Conservation (phyloP, 2,888 invertebrate species). For the Scrobipalpa costella region DNA sequence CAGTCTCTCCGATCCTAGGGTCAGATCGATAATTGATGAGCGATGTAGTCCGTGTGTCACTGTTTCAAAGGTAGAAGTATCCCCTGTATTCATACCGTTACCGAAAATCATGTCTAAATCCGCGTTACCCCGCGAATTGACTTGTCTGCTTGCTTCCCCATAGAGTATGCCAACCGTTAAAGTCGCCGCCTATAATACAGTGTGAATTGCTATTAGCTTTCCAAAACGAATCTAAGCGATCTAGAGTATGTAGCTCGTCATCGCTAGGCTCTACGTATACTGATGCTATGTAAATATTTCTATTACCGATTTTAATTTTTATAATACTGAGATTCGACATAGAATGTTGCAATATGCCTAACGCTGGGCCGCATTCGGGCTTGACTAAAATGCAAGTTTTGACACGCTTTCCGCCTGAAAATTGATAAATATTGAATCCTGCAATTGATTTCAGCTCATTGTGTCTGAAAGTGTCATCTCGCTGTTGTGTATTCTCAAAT, state of each 20-base stretch:
- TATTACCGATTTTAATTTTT: neutral
- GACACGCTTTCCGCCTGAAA: slow-evolving; percentile 2
- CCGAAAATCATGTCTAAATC: slow-evolving; percentile 21
- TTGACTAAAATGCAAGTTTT: slow-evolving; percentile 24
- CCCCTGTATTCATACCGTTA: slow-evolving; percentile 28
- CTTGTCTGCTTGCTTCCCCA: slow-evolving; percentile 28
- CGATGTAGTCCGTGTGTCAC: slow-evolving; percentile 28
- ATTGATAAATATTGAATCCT: slow-evolving; percentile 28
- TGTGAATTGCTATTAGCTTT: neutral
- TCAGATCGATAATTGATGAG: slow-evolving; percentile 30
- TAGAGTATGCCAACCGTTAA: slow-evolving; percentile 33
- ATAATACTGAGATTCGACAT: slow-evolving; percentile 26
- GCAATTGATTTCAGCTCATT: slow-evolving; percentile 19
- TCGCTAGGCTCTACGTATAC: slow-evolving; percentile 29
- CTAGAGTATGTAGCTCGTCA: slow-evolving; percentile 24
- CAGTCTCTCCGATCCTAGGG: slow-evolving; percentile 23
- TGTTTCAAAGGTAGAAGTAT: slow-evolving; percentile 32
- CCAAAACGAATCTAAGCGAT: slow-evolving; percentile 21
- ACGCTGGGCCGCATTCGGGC: neutral
- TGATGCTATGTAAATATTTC: slow-evolving; percentile 24
- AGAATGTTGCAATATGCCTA: too few species aligned
- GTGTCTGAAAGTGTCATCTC: slow-evolving; percentile 1
- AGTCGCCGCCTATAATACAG: slow-evolving; percentile 29
- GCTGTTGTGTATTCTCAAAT: slow-evolving; percentile 3
- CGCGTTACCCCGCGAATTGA: slow-evolving; percentile 23